Evolutionary conservation across 2,113 vertebrate genomes (phyloP), one percentile per base, ranked within the genome.

Genomic region (Pseudorasbora parva): DNA sequence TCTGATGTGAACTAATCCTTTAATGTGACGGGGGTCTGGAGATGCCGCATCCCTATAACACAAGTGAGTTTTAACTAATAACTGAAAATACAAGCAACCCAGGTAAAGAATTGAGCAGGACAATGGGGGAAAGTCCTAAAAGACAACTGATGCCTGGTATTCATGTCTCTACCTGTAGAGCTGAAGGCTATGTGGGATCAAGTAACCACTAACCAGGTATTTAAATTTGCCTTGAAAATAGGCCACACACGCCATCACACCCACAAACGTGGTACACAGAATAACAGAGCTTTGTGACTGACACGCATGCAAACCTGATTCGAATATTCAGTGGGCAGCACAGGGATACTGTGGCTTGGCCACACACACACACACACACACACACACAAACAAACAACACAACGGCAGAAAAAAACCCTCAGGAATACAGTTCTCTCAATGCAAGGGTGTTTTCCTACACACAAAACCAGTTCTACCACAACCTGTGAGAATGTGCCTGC

Each of bases 401-500:
- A 19, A 75, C 15, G 30, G 3, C 47, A 75, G 27, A 11, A 37
- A 73, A 54, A 37, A 33, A 71, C 1, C 8, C n/a, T 27, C 12
- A 23, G 81, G n/a, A 43, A 79, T 12, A 60, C 47, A 21, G 7
- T 21, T 54, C 51, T 21, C 0, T 8, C 17, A 82, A 79, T 21
- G 41, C 8, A 45, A 43, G 71, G 81, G 57, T 37, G 81, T 60
- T 84, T 86, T 85, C 80, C 56, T 83, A 5, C 33, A 62, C 14
- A 73, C 54, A 85, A 82, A 83, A 82, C 43, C 68, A 7, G 75
- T 68, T 72, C 47, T 30, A 41, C 74, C 27, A 68, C 27, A 62
- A 6, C 19, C 1, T 37, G 37, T 62, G 69, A 10, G 54, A 12
- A n/a, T 71, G n/a, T 30, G 49, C 27, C 41, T 80, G 59, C 25